A percentile compares a stretch with the other conserved stretches of the same genome.
Conservation (phyloP, 2,888 invertebrate genomes). For the Theretra japonica region DNA sequence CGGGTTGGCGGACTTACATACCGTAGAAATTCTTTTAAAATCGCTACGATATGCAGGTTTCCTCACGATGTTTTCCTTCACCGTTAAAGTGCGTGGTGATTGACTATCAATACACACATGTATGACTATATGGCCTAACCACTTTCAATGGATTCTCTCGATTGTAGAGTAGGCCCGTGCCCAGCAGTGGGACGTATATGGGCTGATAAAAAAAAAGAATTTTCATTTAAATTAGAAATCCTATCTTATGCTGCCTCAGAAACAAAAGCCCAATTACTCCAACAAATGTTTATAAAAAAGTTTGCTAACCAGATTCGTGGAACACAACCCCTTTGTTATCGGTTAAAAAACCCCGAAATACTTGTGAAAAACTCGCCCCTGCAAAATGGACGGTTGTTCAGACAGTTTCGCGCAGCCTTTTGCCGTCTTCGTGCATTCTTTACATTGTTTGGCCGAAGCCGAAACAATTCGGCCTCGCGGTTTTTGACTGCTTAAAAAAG, state of each 20-base stretch:
- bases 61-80: too few species aligned
- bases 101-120: too few species aligned
- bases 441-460: background rate
- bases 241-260: background rate
- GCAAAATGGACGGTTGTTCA: background rate
- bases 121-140: too few species aligned
- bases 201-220: too few species aligned
- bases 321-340: background rate
- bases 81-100: too few species aligned
- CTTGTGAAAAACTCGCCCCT: background rate
- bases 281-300: background rate
- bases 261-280: background rate
- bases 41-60: too few species aligned
- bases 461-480: constrained; percentile 14
- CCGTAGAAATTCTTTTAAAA: too few species aligned
- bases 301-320: background rate
- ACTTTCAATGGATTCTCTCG: too few species aligned
- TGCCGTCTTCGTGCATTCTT: constrained; percentile 13
- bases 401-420: background rate
- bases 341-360: constrained; percentile 10
- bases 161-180: too few species aligned
- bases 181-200: too few species aligned
- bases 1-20: too few species aligned
- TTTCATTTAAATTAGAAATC: background rate
- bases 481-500: background rate